These are phyloP conservation scores for Macquaria australasica DNA, from an alignment of 2,113 vertebrate species.

Conservation along the genomic window DNA sequence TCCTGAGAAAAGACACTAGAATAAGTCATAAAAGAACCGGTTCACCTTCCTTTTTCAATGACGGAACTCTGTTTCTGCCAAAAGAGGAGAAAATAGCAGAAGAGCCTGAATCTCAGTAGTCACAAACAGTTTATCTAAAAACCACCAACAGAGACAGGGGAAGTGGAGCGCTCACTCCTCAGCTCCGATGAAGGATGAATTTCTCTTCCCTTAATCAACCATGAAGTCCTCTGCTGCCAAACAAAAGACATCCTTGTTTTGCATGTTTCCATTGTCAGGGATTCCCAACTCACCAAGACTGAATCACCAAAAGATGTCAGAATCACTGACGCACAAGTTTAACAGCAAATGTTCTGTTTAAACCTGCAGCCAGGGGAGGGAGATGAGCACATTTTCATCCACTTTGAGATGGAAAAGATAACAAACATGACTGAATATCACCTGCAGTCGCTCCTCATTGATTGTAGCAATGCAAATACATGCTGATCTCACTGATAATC, in stretches of 20 bases:
- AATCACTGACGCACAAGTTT: constrained; percentile 16
- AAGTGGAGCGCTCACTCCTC: neutral
- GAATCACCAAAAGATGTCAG: neutral
- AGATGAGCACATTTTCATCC: neutral
- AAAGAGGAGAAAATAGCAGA: neutral
- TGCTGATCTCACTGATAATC: neutral
- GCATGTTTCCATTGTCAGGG: constrained; percentile 11
- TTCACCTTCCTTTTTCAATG: neutral
- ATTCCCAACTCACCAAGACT: neutral
- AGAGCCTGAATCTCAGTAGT: neutral
- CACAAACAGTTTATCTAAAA: neutral
- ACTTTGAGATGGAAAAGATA: neutral
- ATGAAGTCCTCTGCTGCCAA: constrained; percentile 9
- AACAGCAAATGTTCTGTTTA: constrained; percentile 6
- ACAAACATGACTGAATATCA: neutral
- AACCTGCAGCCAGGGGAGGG: neutral
- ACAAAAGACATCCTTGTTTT: neutral
- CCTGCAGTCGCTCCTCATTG: neutral
- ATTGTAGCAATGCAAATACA: neutral
- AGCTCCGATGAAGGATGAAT: constrained; percentile 2
- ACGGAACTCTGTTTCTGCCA: neutral
- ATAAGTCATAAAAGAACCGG: neutral
- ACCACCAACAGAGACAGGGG: constrained; percentile 7
- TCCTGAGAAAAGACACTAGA: neutral
- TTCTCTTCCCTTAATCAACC: neutral